Conservation (phyloP, 2,888 invertebrate genomes). For the Disparrhopalites patrizii region DNA sequence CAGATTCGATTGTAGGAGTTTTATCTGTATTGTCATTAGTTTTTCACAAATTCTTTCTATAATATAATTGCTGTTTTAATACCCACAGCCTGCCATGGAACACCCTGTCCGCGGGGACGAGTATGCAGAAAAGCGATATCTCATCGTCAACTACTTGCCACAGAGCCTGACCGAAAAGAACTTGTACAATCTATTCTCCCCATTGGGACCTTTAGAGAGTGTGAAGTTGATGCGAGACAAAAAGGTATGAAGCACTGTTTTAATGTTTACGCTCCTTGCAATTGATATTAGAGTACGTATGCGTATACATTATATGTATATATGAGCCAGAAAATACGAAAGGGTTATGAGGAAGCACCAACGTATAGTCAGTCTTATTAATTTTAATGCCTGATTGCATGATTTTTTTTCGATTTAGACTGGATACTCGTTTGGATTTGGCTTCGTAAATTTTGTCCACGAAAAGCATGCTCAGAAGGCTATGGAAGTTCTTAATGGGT, state of each 20-base stretch:
- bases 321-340: neutral
- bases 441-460: slow-evolving; percentile 84
- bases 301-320: neutral
- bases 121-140: slow-evolving; percentile 56
- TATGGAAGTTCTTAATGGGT: slow-evolving; percentile 80
- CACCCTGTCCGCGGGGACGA: neutral
- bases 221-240: slow-evolving; percentile 88
- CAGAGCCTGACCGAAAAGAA: slow-evolving; percentile 90
- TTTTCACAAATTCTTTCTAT: no score
- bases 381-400: neutral
- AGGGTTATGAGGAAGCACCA: no score
- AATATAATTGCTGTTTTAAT: no score
- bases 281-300: neutral
- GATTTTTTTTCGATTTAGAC: slow-evolving; percentile 57
- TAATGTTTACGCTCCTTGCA: neutral
- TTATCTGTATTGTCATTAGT: neutral
- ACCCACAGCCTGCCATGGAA: neutral
- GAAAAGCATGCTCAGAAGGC: slow-evolving; percentile 82
- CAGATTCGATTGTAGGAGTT: neutral
- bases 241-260: no score
- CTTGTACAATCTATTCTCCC: slow-evolving; percentile 79
- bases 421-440: slow-evolving; percentile 94
- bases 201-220: slow-evolving; percentile 82
- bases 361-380: no score
- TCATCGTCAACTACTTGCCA: slow-evolving; percentile 93